A percentile compares a stretch with the other conserved stretches of the same genome.
Evolutionary conservation across 2,797 vertebrate species (phyloP).

Genomic region (Enteromius unitaeniatus): DNA sequence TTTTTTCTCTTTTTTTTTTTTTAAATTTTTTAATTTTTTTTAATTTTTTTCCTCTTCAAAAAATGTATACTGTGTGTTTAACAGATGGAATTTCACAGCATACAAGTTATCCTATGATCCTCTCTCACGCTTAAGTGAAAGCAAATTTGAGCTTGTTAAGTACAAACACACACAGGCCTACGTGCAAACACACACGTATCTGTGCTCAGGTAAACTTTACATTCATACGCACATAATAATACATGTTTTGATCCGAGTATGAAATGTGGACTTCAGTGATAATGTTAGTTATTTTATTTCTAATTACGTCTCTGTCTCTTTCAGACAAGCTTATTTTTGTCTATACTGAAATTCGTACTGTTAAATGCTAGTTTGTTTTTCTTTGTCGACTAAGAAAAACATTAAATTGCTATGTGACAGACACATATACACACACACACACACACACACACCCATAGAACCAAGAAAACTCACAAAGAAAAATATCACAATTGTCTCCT

Average conservation of each 20-base stretch:
- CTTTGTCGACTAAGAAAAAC: neutral
- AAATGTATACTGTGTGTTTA: conserved; percentile 14
- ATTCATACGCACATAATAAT: neutral
- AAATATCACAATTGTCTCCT: neutral
- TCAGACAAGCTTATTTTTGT: conserved; percentile 2
- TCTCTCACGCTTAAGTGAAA: conserved; percentile 37
- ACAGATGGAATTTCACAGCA: conserved; percentile 73
- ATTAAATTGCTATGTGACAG: neutral
- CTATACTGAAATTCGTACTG: conserved; percentile 10
- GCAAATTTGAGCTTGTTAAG: conserved; percentile 38
- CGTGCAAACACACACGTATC: conserved; percentile 54
- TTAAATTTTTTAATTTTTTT: too few species aligned
- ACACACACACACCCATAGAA: conserved; percentile 23
- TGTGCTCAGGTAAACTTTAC: conserved; percentile 16
- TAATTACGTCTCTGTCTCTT: conserved; percentile 16
- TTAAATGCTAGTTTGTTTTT: conserved; percentile 30
- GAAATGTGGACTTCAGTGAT: conserved; percentile 4
- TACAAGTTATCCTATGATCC: conserved; percentile 55
- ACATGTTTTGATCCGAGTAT: neutral
- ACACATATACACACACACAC: neutral
- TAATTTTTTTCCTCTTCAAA: too few species aligned
- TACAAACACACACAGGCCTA: conserved; percentile 54
- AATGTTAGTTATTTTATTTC: conserved; percentile 7
- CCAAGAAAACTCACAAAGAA: neutral
- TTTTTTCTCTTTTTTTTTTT: neutral